phyloP scores from a whole-genome alignment of 2,113 vertebrate genomes.

The Chloropsis hardwickii region DNA sequence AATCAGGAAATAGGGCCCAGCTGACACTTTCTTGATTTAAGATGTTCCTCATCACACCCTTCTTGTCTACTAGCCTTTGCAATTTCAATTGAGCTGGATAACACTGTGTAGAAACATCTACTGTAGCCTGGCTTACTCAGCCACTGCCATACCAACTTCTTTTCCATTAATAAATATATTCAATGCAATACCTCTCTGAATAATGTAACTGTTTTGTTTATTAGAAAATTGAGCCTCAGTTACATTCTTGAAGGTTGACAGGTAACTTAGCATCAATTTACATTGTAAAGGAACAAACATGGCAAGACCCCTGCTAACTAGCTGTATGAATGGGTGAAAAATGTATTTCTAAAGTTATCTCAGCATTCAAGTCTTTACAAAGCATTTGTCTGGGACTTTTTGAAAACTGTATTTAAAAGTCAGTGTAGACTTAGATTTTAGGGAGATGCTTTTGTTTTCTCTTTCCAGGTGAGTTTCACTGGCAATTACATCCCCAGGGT shows the following conservation, averaged over 20 bases:
- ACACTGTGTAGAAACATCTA: neutral
- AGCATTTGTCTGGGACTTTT: neutral
- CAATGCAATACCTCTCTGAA: neutral
- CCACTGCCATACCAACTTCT: neutral
- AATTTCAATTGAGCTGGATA: neutral
- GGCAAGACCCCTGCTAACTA: neutral
- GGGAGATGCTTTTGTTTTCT: neutral
- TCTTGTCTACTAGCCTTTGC: neutral
- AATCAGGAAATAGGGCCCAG: neutral
- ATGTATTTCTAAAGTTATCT: neutral
- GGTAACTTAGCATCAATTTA: neutral
- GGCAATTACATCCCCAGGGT: neutral
- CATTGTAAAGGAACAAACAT: neutral
- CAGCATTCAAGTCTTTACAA: neutral
- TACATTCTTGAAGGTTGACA: neutral
- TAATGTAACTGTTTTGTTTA: neutral
- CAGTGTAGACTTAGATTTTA: neutral
- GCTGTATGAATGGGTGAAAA: neutral
- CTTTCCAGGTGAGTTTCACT: neutral
- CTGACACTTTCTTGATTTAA: slow-evolving; percentile 1
- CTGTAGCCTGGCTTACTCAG: neutral
- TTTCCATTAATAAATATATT: neutral
- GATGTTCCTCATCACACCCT: neutral
- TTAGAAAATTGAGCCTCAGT: neutral
- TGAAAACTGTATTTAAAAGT: neutral